These are phyloP conservation scores for Aramus guarauna DNA, from an alignment of 2,113 vertebrate species.

Conservation along the genomic window DNA sequence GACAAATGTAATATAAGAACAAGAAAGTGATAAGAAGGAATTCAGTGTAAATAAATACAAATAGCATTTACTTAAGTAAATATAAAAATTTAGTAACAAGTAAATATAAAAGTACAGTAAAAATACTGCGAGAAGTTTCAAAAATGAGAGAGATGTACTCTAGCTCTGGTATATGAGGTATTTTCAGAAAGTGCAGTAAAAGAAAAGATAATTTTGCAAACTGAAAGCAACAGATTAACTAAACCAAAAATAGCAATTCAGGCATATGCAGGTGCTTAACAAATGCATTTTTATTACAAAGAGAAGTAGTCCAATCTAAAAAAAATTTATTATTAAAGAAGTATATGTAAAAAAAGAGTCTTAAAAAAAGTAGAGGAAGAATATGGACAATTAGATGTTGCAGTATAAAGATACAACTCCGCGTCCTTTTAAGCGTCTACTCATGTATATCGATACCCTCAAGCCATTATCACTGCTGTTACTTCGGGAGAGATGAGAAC, in stretches of 20 bases:
- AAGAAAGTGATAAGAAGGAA: neutral
- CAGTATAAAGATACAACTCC: neutral
- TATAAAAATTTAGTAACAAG: neutral
- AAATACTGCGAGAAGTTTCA: neutral
- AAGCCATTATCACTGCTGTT: neutral
- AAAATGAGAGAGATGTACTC: neutral
- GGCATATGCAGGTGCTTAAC: neutral
- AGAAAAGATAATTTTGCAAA: neutral
- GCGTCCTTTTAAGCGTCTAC: neutral
- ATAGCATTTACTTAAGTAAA: neutral
- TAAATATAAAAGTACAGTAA: neutral
- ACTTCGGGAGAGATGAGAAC: neutral
- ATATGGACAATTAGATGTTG: neutral
- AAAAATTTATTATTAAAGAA: neutral
- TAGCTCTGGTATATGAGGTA: neutral
- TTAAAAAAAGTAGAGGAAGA: neutral
- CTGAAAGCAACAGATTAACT: neutral
- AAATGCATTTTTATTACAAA: neutral
- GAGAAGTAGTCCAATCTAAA: neutral
- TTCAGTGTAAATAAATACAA: neutral
- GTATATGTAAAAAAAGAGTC: neutral
- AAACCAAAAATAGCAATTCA: neutral
- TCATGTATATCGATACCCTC: neutral
- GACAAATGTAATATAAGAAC: neutral
- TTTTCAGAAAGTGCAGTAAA: neutral